These are phyloP conservation scores for Philopedon plagiatum DNA, from an alignment of 2,888 invertebrate genomes.

Conservation along the genomic window DNA sequence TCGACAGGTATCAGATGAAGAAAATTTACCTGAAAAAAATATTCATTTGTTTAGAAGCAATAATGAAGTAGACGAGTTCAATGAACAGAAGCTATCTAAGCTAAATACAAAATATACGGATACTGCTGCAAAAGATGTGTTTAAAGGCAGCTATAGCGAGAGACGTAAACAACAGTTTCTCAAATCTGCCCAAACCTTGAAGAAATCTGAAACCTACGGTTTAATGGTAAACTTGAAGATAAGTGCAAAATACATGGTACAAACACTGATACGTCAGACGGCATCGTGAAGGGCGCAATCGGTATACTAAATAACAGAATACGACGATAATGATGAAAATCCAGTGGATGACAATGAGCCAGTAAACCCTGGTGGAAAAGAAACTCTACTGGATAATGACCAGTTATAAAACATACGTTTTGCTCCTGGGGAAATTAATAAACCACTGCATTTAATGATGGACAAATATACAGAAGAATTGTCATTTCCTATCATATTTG, in stretches of 20 bases:
- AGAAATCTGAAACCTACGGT: slow-evolving; percentile 16
- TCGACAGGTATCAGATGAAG: slow-evolving; percentile 13
- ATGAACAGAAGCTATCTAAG: not conserved
- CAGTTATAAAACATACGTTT: no score
- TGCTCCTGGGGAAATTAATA: no score
- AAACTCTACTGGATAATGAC: no score
- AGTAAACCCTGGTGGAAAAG: no score
- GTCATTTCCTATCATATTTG: no score
- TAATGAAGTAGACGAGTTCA: no score
- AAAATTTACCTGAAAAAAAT: slow-evolving; percentile 1
- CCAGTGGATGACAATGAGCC: no score
- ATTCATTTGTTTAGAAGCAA: slow-evolving; percentile 23
- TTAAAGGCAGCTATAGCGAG: slow-evolving; percentile 22
- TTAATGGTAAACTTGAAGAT: not conserved
- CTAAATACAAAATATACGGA: slow-evolving; percentile 2
- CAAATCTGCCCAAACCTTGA: not conserved
- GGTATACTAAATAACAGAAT: slow-evolving; percentile 22
- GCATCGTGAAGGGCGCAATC: slow-evolving; percentile 56
- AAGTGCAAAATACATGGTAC: slow-evolving; percentile 53
- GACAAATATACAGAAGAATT: no score
- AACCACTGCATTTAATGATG: no score
- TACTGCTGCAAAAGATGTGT: slow-evolving; percentile 13
- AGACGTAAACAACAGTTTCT: not conserved
- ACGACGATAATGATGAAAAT: no score
- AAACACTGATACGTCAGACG: slow-evolving; percentile 53